phyloP scores from a whole-genome alignment of 2,113 vertebrate species.

The Equus przewalskii region DNA sequence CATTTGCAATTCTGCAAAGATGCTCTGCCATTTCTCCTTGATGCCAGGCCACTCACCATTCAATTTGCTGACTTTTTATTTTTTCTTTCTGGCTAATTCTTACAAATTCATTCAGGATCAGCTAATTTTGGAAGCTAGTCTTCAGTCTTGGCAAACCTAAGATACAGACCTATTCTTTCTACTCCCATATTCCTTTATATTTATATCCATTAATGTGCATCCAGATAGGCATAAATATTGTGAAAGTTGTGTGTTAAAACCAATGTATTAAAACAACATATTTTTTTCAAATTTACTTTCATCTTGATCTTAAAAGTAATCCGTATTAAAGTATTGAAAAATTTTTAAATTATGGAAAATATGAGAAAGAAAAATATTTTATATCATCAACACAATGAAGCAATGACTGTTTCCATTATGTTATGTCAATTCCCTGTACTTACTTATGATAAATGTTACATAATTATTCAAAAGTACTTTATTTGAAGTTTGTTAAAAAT shows the following conservation, averaged over 20 bases:
- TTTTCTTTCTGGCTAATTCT: background rate
- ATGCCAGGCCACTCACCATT: background rate
- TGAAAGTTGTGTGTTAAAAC: background rate
- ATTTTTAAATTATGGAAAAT: background rate
- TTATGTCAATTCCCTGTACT: background rate
- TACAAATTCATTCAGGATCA: background rate
- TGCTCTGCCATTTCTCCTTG: background rate
- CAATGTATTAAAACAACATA: background rate
- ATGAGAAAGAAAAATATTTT: background rate
- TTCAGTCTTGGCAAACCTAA: background rate
- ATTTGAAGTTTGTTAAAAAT: background rate
- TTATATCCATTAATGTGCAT: background rate
- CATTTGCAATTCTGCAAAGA: background rate
- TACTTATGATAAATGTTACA: background rate
- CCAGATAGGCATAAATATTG: background rate
- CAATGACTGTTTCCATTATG: background rate
- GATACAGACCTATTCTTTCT: background rate
- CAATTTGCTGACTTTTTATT: background rate
- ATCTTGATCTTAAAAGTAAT: background rate
- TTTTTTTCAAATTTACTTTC: background rate
- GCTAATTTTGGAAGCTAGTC: background rate
- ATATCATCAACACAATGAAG: background rate
- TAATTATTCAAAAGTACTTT: background rate
- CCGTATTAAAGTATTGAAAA: background rate
- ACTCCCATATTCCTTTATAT: background rate